Evolutionary conservation across 2,113 vertebrate species (phyloP).

Genomic region (Cnemophilus loriae): DNA sequence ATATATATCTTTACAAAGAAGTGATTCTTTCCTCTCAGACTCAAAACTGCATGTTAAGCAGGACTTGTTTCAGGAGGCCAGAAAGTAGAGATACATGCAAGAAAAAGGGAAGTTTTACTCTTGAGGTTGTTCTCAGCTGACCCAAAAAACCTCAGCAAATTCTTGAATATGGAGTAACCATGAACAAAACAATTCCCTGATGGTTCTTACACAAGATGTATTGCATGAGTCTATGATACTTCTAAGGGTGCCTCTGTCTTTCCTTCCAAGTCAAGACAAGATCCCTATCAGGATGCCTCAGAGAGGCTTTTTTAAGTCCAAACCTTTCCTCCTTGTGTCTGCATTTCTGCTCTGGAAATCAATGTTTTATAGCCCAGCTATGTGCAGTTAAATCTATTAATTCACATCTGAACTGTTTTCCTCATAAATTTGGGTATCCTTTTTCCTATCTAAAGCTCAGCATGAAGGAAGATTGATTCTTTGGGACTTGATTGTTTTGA

Average conservation of each 20-base stretch:
- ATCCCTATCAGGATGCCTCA: neutral
- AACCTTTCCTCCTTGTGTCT: neutral
- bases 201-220: neutral
- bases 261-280: neutral
- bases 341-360: neutral
- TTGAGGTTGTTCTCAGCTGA: neutral
- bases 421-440: neutral
- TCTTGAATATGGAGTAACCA: neutral
- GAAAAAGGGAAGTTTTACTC: neutral
- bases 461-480: neutral
- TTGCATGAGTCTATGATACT: neutral
- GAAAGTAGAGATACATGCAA: neutral
- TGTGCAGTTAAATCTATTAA: neutral
- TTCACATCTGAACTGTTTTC: neutral
- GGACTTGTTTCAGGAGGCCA: neutral
- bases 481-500: neutral
- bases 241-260: neutral
- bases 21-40: neutral
- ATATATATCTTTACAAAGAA: neutral
- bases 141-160: neutral
- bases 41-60: neutral
- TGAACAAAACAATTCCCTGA: neutral
- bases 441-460: neutral
- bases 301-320: neutral
- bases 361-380: neutral